phyloP scores from a whole-genome alignment of 2,797 vertebrate species.

The Amblyraja radiata region DNA sequence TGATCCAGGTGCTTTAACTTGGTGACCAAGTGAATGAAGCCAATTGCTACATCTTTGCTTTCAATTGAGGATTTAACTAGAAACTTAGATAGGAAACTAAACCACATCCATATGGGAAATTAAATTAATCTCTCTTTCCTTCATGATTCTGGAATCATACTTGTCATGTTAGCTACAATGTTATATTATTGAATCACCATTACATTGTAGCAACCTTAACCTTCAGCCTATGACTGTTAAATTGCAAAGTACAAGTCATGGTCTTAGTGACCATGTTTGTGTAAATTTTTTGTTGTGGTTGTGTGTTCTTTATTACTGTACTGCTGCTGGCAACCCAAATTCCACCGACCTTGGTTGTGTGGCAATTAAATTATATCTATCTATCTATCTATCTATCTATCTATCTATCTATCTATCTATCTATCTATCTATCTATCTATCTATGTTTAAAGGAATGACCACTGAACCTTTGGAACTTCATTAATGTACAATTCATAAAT shows the following conservation, averaged over 20 bases:
- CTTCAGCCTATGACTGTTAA: not conserved
- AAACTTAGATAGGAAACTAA: not conserved
- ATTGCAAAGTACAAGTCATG: not conserved
- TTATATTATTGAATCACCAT: not conserved
- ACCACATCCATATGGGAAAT: not conserved
- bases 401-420: no score
- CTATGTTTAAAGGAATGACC: not conserved
- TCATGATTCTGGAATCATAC: not conserved
- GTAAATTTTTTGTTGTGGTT: no score
- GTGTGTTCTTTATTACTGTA: no score
- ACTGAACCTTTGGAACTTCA: not conserved
- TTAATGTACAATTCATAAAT: not conserved
- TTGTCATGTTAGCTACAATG: not conserved
- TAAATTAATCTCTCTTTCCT: not conserved
- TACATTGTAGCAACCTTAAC: not conserved
- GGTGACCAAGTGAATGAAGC: not conserved
- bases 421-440: no score
- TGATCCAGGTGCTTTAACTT: constrained; percentile 29
- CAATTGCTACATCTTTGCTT: constrained; percentile 1
- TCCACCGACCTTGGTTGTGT: no score
- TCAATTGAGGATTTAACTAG: constrained; percentile 14
- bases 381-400: no score
- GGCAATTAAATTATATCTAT: no score
- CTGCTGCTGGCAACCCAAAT: no score
- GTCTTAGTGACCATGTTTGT: no score